Percentiles rank a stretch among this genome's conserved stretches.
phyloP scores from a whole-genome alignment of 2,113 vertebrate species.

The Etheostoma spectabile region DNA sequence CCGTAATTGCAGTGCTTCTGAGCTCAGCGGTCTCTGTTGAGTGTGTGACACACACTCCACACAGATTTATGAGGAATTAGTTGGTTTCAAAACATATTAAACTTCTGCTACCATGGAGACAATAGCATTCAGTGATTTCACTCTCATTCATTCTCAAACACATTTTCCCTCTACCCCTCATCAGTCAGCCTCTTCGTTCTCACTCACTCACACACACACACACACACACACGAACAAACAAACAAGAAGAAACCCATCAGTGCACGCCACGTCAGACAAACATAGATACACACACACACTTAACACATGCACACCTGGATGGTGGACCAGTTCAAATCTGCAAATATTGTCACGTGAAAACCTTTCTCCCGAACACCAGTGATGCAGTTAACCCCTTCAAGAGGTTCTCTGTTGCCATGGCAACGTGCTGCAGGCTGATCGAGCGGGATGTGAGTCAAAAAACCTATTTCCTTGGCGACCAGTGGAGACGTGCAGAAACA shows the following conservation, averaged over 20 bases:
- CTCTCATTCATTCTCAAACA: conserved; percentile 48
- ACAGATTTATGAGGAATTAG: conserved; percentile 45
- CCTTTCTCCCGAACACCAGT: conserved; percentile 29
- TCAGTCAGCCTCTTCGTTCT: conserved; percentile 16
- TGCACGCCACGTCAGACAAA: conserved; percentile 28
- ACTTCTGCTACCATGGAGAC: conserved; percentile 69
- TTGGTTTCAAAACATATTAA: conserved; percentile 58
- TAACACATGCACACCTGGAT: conserved; percentile 3
- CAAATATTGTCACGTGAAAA: conserved; percentile 53
- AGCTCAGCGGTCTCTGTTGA: conserved; percentile 21
- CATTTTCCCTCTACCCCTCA: not conserved
- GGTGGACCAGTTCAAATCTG: conserved; percentile 28
- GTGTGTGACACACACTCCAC: conserved; percentile 31
- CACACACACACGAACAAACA: conserved; percentile 7
- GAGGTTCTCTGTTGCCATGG: conserved; percentile 82
- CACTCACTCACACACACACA: not conserved
- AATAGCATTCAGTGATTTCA: not conserved
- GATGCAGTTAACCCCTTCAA: conserved; percentile 75
- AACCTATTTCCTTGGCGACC: conserved; percentile 73
- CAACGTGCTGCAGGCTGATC: conserved; percentile 70
- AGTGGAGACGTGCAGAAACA: conserved; percentile 64
- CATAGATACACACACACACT: conserved; percentile 17
- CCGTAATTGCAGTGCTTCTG: conserved; percentile 15
- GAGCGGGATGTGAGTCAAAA: conserved; percentile 63
- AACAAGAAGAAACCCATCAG: conserved; percentile 24